These are phyloP conservation scores for Caranx melampygus DNA, from an alignment of 2,113 vertebrate species.

Conservation along the genomic window DNA sequence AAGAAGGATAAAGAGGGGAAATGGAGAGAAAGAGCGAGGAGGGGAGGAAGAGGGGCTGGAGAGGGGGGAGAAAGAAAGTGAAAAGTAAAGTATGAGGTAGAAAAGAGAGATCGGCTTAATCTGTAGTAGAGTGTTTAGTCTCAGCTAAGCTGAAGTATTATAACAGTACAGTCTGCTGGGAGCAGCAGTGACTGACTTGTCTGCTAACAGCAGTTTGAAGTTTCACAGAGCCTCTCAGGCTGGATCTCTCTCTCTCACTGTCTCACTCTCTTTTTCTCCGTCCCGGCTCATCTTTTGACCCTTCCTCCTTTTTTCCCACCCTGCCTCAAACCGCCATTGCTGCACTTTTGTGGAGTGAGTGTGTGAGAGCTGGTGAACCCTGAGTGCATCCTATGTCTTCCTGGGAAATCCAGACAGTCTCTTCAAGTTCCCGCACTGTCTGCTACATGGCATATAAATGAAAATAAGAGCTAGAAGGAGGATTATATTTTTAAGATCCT, in stretches of 20 bases:
- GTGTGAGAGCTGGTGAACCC: conserved; percentile 15
- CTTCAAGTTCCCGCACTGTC: not conserved
- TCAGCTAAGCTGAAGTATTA: conserved; percentile 12
- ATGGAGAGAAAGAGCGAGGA: conserved; percentile 48
- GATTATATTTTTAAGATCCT: conserved; percentile 21
- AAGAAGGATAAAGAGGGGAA: conserved; percentile 56
- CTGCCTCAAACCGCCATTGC: not conserved
- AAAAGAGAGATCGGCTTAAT: conserved; percentile 28
- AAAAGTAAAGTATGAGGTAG: conserved; percentile 28
- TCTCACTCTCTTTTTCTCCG: not conserved
- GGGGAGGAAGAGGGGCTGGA: conserved; percentile 21
- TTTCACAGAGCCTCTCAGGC: conserved; percentile 5
- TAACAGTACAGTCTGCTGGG: conserved; percentile 24
- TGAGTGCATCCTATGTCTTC: conserved; percentile 32
- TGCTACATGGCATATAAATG: not conserved
- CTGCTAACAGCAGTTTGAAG: not conserved
- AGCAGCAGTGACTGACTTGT: not conserved
- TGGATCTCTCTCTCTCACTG: not conserved
- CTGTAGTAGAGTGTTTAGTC: conserved; percentile 30
- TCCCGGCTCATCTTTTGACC: conserved; percentile 2
- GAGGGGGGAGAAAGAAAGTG: conserved; percentile 30
- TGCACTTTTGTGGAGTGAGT: not conserved
- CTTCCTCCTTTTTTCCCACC: not conserved
- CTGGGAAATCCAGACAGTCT: conserved; percentile 32
- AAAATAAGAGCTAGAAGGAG: not conserved